Evolutionary conservation across 2,113 vertebrate species (phyloP), one percentile per base, ranked within the genome.

Genomic region (Gallinago media): DNA sequence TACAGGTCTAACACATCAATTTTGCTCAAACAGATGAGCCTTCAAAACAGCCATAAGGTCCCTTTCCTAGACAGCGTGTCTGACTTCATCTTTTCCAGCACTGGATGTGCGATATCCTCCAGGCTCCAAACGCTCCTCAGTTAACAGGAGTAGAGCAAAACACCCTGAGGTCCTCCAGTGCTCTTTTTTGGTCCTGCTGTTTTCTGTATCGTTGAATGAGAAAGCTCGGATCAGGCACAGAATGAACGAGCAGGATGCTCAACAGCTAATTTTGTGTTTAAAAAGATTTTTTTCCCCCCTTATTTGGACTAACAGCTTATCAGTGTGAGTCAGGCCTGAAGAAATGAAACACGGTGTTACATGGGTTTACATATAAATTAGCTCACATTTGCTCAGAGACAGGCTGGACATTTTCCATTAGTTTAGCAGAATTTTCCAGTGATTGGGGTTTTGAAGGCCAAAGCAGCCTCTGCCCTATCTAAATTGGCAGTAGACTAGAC

Each of bases 221-320:
- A 54, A 58, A 40, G 66, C 89, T 88, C n/a, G 50, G 17, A 92
- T 80, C 78, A 63, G 85, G 31, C 78, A 44, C 38, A 46, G 46
- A 62, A 40, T 8, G 63, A 88, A 82, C 0, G 12, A 91, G 87
- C 46, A 76, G n/a, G 54, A 59, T 95, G 90, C 50, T 85, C 75
- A 80, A 79, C 67, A 92, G 75, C 92, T 95, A 40, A 83, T 93
- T 96, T 59, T 58, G 22, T 59, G 55, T 82, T 32, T 56, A 83
- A 66, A 71, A 58, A 5, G 1, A 26, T 9, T 17, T 29, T 56
- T 8, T 3, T 17, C 12, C 11, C 2, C 49, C 8, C 56, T 70
- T 89, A n/a, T 70, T 94, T 79, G 58, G 76, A 31, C 36, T 86
- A 88, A 83, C 32, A 85, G 71, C 80, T 96, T 95, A 92, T 96